Conservation (phyloP, 1,140 invertebrate genomes). For the Antheraea pernyi region DNA sequence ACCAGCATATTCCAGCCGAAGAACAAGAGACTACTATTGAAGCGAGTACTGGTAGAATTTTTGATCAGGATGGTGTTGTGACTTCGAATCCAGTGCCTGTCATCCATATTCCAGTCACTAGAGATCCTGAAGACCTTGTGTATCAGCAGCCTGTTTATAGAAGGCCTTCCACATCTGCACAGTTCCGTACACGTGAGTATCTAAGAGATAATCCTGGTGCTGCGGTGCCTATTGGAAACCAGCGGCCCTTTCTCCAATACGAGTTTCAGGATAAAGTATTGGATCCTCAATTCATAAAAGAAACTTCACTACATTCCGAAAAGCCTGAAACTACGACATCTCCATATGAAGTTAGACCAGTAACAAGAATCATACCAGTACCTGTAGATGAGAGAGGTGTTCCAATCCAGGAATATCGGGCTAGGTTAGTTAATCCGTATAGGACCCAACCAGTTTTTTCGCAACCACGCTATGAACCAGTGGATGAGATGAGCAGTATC, state of each 20-base stretch:
- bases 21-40: conserved; percentile 73
- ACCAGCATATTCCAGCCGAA: conserved; percentile 65
- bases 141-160: conserved; percentile 76
- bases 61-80: conserved; percentile 62
- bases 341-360: conserved; percentile 54
- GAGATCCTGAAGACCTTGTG: conserved; percentile 63
- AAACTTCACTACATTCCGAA: conserved; percentile 40
- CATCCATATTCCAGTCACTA: conserved; percentile 59
- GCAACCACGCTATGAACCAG: conserved; percentile 57
- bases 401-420: conserved; percentile 63
- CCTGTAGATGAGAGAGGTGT: conserved; percentile 66
- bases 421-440: conserved; percentile 58
- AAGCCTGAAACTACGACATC: conserved; percentile 43
- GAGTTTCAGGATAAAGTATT: conserved; percentile 68
- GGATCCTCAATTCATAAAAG: conserved; percentile 68
- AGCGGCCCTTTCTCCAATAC: conserved; percentile 74
- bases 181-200: conserved; percentile 74
- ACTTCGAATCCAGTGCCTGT: conserved; percentile 72
- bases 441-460: conserved; percentile 50
- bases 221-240: conserved; percentile 73
- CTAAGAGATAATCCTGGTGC: conserved; percentile 75
- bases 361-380: conserved; percentile 57
- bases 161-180: conserved; percentile 68
- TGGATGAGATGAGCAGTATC: conserved; percentile 60
- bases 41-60: conserved; percentile 71